Conservation (phyloP, 2,888 invertebrate genomes). For the Drosophila neotestacea region DNA sequence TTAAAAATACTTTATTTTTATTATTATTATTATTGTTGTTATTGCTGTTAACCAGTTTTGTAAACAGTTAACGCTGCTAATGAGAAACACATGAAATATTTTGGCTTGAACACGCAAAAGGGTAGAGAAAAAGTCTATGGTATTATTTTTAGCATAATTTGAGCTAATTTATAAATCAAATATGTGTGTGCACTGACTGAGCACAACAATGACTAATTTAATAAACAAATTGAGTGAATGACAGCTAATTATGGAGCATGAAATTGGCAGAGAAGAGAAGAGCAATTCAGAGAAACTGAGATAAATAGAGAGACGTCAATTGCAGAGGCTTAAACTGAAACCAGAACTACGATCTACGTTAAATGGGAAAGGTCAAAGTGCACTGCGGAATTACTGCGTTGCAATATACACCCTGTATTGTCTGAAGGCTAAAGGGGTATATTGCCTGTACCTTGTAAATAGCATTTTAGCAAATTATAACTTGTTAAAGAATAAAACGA, state of each 20-base stretch:
- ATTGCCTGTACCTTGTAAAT: background rate
- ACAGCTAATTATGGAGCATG: constrained; percentile 48
- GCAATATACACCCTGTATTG: constrained; percentile 10
- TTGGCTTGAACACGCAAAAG: constrained; percentile 24
- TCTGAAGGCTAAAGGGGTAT: background rate
- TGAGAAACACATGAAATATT: constrained; percentile 55
- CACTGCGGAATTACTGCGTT: constrained; percentile 1
- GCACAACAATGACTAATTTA: constrained; percentile 39
- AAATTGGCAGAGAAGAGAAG: background rate
- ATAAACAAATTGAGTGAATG: constrained; percentile 55
- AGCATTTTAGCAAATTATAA: background rate
- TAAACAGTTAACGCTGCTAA: constrained; percentile 55
- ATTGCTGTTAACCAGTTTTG: constrained; percentile 33
- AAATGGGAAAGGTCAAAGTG: constrained; percentile 8
- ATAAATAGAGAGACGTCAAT: constrained; percentile 1
- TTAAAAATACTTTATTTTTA: constrained; percentile 21
- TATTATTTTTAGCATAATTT: constrained; percentile 66
- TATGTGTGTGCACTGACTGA: constrained; percentile 21
- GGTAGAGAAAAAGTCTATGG: constrained; percentile 5
- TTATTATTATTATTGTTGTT: constrained; percentile 16
- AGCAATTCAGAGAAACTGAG: background rate
- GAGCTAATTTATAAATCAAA: constrained; percentile 69
- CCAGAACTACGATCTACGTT: background rate
- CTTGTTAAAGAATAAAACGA: too few species aligned
- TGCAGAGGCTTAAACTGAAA: constrained; percentile 12